These are phyloP conservation scores for Nyctibius grandis DNA, from an alignment of 2,797 vertebrate genomes.

Conservation along the genomic window DNA sequence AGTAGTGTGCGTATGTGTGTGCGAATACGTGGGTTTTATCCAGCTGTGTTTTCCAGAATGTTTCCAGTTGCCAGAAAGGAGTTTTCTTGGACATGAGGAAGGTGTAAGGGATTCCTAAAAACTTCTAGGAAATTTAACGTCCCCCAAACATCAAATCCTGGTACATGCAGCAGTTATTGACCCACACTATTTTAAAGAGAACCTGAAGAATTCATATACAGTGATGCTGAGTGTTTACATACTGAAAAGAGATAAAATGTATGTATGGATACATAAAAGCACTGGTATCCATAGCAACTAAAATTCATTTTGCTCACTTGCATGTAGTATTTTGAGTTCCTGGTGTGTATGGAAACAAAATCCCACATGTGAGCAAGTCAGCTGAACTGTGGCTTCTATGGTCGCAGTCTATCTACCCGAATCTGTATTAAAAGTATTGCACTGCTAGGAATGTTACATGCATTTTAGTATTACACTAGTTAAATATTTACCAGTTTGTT, in stretches of 20 bases:
- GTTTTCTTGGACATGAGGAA: not conserved
- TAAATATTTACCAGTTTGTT: not conserved
- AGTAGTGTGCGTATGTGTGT: not conserved
- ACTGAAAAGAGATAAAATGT: not conserved
- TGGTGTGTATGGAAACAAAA: constrained; percentile 5
- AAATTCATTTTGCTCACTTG: not conserved
- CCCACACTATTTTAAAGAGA: not conserved
- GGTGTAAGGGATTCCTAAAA: not conserved
- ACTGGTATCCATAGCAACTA: constrained; percentile 6
- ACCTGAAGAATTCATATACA: not conserved
- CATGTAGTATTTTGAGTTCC: not conserved
- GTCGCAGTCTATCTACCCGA: not conserved
- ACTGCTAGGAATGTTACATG: not conserved
- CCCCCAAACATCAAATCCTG: not conserved
- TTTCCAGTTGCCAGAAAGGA: not conserved
- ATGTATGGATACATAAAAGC: too few species aligned
- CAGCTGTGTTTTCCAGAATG: not conserved
- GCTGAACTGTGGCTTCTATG: constrained; percentile 22
- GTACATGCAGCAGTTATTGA: not conserved
- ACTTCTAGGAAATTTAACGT: not conserved
- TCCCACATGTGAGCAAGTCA: not conserved
- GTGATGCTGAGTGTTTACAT: not conserved
- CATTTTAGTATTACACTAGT: not conserved
- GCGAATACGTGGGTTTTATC: not conserved
- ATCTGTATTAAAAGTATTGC: not conserved